Base-by-base conservation (phyloP, 2,797 vertebrate genomes). In the Champsocephalus gunnari region DNA sequence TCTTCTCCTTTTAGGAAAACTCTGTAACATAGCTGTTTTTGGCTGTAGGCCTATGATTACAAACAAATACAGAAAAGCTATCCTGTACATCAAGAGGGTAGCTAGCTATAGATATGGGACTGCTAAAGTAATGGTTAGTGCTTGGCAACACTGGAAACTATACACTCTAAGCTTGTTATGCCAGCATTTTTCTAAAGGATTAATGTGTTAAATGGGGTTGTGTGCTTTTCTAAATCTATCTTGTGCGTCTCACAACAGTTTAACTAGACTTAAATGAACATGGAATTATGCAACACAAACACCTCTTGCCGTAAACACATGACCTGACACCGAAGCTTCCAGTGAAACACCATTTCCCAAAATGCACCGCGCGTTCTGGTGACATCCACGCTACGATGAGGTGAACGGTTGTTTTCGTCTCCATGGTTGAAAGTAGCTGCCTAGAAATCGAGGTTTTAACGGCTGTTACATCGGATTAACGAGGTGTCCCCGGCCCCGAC, bases 301-400 rank as follows among this genome's bases (percentile, higher is more conserved):
- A 28, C 1, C 14, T 68, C 45, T 62, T 16, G 53, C 4, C 11
- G 13, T 17, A 8, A 53, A 24, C 16, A 13, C 3, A 5, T 13
- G 3, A 10, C 3, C 32, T 8, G 4, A 13, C n/a, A 1, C 53
- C 17, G 24, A 59, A 0, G 24, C 9, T 60, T 79, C 49, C 12
- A 44, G 53, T 34, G 13, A 71, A 90, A 95, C 94, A 13, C 60
- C 80, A 81, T 79, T 91, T 91, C 94, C 95, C 92, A 88, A 2
- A 47, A 84, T 88, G 75, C 92, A 69, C 14, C 44, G 49, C 82
- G 57, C 8, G 1, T 87, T 86, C 79, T 59, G 3, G 79, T 76
- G 85, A 90, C 88, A 66, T 83, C 81, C 54, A 77, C 16, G 53
- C 67, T 10, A 70, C 60, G 66, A 63, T 81, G 77, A 84, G 60